These are phyloP conservation scores for Polyommatus icarus DNA, from an alignment of 2,888 invertebrate genomes.

Conservation along the genomic window DNA sequence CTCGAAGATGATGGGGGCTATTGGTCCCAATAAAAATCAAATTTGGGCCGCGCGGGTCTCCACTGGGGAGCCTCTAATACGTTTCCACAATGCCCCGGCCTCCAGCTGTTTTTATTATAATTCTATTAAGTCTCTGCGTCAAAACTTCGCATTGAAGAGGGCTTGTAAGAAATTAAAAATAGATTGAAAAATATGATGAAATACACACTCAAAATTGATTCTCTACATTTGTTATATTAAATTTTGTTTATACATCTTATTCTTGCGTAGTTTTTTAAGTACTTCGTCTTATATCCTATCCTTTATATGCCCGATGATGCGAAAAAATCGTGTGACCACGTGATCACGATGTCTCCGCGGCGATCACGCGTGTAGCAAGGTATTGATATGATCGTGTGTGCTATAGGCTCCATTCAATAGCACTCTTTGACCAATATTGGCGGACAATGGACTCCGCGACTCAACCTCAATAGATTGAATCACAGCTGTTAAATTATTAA, in stretches of 20 bases:
- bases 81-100: neutral
- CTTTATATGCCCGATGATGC: neutral
- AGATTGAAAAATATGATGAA: conserved; percentile 12
- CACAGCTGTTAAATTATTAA: conserved; percentile 30
- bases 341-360: neutral
- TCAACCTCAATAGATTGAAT: conserved; percentile 31
- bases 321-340: neutral
- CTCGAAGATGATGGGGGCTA: conserved; percentile 67
- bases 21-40: conserved; percentile 73
- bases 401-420: conserved; percentile 35
- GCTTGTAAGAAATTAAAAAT: conserved; percentile 6
- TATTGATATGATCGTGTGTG: conserved; percentile 34
- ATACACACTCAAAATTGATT: neutral
- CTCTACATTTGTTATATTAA: neutral
- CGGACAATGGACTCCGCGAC: conserved; percentile 60
- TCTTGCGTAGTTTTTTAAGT: neutral
- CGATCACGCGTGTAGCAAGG: conserved; percentile 26
- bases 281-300: neutral
- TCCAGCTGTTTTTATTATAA: conserved; percentile 23
- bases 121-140: conserved; percentile 15
- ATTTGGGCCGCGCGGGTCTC: conserved; percentile 52
- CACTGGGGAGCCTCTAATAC: conserved; percentile 34
- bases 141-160: neutral
- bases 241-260: neutral
- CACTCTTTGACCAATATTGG: conserved; percentile 60